Conservation (phyloP, 2,888 invertebrate species). For the Nomada ferruginata region DNA sequence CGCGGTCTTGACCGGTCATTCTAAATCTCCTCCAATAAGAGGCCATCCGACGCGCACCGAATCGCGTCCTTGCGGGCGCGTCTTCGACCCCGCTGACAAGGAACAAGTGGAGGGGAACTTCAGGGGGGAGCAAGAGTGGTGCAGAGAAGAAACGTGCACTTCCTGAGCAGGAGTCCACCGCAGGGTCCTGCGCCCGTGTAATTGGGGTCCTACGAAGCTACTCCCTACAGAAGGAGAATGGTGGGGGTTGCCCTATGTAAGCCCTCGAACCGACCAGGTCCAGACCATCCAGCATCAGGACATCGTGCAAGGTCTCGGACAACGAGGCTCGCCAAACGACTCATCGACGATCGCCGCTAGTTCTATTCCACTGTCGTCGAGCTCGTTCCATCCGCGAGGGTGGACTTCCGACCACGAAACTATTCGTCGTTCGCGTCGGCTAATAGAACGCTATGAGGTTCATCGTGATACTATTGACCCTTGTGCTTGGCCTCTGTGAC, state of each 20-base stretch:
- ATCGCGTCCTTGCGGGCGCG: slow-evolving; percentile 58
- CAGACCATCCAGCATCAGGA: slow-evolving; percentile 84
- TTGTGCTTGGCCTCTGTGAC: slow-evolving; percentile 46
- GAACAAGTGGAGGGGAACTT: slow-evolving; percentile 42
- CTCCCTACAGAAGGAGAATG: slow-evolving; percentile 74
- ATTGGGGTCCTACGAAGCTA: slow-evolving; percentile 81
- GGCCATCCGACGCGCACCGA: slow-evolving; percentile 17
- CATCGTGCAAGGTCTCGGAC: slow-evolving; percentile 76
- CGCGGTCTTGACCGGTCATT: slow-evolving; percentile 59
- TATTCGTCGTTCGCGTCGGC: neutral
- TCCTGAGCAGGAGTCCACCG: slow-evolving; percentile 76
- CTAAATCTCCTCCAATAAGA: slow-evolving; percentile 69
- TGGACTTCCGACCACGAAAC: neutral
- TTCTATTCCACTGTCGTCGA: neutral
- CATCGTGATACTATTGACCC: slow-evolving; percentile 33
- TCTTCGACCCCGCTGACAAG: slow-evolving; percentile 47
- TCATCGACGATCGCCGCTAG: slow-evolving; percentile 26
- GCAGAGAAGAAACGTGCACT: slow-evolving; percentile 71
- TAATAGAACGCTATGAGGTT: slow-evolving; percentile 42
- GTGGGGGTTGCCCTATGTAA: slow-evolving; percentile 84
- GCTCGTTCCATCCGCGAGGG: neutral
- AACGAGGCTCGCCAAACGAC: slow-evolving; percentile 42
- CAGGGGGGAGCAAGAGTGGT: slow-evolving; percentile 34
- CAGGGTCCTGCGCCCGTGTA: slow-evolving; percentile 78
- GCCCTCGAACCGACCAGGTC: slow-evolving; percentile 82